Base-by-base conservation (phyloP, 2,797 vertebrate genomes). In the Cryptoprocta ferox region DNA sequence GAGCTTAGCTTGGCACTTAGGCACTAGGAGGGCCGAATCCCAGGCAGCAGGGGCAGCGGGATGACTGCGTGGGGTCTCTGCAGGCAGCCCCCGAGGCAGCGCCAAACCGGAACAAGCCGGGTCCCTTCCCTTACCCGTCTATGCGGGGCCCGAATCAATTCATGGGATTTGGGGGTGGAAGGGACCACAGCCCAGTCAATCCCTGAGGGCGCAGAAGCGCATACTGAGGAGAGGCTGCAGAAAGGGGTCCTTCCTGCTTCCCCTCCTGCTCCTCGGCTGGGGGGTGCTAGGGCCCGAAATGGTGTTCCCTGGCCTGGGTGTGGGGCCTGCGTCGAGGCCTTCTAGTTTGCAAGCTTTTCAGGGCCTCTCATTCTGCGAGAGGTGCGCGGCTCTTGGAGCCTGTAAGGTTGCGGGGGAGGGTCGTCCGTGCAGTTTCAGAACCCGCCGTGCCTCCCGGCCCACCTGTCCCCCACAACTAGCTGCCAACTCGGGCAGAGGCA, bases 391-490 rank as follows among this genome's bases (percentile, higher is more conserved):
- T 79, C 39, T 59, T 9, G 45, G n/a, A 87, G 24, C 16, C 26
- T 73, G 73, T 30, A 73, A 68, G 65, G 24, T 6, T 32, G 45
- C 2, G 9, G 32, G 12, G 30, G 12, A 15, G 39, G 39, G 42
- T 76, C 12, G 26, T 32, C 37, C 2, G 3, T 75, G 86, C 18
- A 12, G 32, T 50, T 92, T 94, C 18, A 32, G 21, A 56, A 21
- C 42, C 0, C 30, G 28, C 37, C 10, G 0, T 32, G 18, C 19
- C 56, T 88, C 35, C 26, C 14, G 32, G 42, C 71, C 83, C 95
- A 93, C 91, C 76, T 88, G 91, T 75, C 28, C 32, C 48, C 42
- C 6, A 83, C 81, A 37, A 68, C 16, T 21, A 89, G 63, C 87
- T 71, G 78, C 37, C 73, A 39, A 13, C 59, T 28, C 18, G 0